These are phyloP conservation scores for Sialis lutaria DNA, from an alignment of 2,888 invertebrate genomes.

Conservation along the genomic window DNA sequence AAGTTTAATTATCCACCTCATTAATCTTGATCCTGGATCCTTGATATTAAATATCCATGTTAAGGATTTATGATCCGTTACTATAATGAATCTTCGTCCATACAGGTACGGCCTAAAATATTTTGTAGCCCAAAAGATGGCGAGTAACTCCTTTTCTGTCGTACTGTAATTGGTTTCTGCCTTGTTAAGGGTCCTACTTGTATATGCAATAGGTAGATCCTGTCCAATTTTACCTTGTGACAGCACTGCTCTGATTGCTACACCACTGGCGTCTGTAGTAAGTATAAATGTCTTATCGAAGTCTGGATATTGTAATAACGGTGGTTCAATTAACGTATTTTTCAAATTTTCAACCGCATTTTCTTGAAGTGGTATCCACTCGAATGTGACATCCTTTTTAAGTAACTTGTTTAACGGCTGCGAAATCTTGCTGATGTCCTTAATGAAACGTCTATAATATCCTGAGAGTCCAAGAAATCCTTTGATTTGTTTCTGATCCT, in stretches of 20 bases:
- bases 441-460: constrained; percentile 16
- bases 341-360: constrained; percentile 23
- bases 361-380: constrained; percentile 9
- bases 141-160: too few species aligned
- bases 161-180: too few species aligned
- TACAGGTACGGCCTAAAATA: too few species aligned
- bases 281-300: background rate
- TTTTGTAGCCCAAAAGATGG: too few species aligned
- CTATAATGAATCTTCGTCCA: too few species aligned
- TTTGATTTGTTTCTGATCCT: constrained; percentile 14
- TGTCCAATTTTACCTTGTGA: background rate
- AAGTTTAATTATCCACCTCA: too few species aligned
- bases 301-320: constrained; percentile 7
- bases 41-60: too few species aligned
- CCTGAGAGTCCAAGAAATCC: constrained; percentile 13
- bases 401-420: constrained; percentile 11
- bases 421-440: constrained; percentile 10
- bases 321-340: constrained; percentile 6
- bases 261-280: background rate
- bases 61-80: too few species aligned
- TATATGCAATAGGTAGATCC: background rate
- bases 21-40: too few species aligned
- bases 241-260: background rate
- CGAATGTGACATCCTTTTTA: constrained; percentile 6
- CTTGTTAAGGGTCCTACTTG: background rate